Evolutionary conservation across 2,113 vertebrate species (phyloP), one percentile per base, ranked within the genome.

Genomic region (Willisornis vidua): DNA sequence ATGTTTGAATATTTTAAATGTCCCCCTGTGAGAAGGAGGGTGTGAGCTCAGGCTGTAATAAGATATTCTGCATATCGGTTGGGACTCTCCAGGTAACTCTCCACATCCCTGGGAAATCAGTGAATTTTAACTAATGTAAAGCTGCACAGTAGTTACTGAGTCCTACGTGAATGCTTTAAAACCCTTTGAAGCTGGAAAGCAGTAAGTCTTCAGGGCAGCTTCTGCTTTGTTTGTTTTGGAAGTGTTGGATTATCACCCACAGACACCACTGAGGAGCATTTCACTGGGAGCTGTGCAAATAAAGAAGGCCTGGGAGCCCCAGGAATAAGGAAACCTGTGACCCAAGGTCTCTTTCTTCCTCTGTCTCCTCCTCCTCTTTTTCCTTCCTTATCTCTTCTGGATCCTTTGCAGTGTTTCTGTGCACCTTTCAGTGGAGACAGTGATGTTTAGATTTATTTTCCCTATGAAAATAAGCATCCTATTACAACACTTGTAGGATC

Each of bases 81-180:
- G 90, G 25, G 68, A 62, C 55, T 90, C 59, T 90, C n/a, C 75
- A 61, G 75, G 66, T 96, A 33, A 49, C 66, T 54, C 37, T 63
- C 28, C 28, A 8, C 1, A 0, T 72, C 73, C 61, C 84, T 92
- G 57, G 70, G 61, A 74, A 89, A 72, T 77, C 0, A 70, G 20
- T 59, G 70, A 59, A 29, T 82, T 94, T 89, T 93, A 95, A 77
- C 58, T 90, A 90, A 76, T 28, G 46, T 31, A 65, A 45, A 90
- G n/a, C 58, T 76, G 39, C 19, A 1, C 6, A 22, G 48, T 54
- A 41, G 37, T 66, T 89, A 54, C 33, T 4, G 49, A 65, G 29
- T 70, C 67, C 22, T 33, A 12, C 65, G 41, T 25, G 16, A 86
- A 73, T 33, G 25, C 52, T 66, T 72, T 57, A 37, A 75, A 65